These are phyloP conservation scores for Podarcis raffonei DNA, from an alignment of 2,113 vertebrate genomes.

Conservation along the genomic window DNA sequence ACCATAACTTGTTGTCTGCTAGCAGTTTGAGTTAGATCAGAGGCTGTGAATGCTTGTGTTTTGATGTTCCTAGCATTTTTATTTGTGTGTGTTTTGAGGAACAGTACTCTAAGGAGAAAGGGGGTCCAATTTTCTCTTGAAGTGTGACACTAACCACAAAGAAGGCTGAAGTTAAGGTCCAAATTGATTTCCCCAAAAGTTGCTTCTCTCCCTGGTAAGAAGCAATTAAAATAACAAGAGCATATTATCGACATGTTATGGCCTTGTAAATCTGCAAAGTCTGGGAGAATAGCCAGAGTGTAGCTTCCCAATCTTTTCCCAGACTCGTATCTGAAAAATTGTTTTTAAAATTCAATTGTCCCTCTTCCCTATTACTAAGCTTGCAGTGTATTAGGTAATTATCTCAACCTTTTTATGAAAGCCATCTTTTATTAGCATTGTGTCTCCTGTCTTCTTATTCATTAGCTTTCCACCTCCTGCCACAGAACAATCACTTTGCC, in stretches of 20 bases:
- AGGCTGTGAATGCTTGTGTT: background rate
- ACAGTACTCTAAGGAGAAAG: background rate
- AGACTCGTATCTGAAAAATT: background rate
- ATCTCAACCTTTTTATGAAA: background rate
- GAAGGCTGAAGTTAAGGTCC: background rate
- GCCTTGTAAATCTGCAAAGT: background rate
- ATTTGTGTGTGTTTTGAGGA: background rate
- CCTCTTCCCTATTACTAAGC: background rate
- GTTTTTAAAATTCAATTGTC: background rate
- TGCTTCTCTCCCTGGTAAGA: background rate
- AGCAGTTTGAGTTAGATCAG: background rate
- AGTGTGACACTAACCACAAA: background rate
- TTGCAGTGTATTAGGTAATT: background rate
- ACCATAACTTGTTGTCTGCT: background rate
- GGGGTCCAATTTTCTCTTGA: background rate
- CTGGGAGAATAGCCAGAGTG: background rate
- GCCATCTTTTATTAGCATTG: background rate
- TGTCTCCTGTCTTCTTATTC: background rate
- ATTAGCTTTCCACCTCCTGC: background rate
- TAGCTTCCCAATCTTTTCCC: background rate
- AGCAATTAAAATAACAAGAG: constrained; percentile 10
- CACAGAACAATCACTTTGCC: background rate
- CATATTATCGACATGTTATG: background rate
- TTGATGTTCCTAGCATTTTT: background rate
- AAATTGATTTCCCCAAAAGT: background rate